A percentile compares a stretch with the other conserved stretches of the same genome.
Conservation (phyloP, 1,140 invertebrate species). For the Chrysopa pallens region DNA sequence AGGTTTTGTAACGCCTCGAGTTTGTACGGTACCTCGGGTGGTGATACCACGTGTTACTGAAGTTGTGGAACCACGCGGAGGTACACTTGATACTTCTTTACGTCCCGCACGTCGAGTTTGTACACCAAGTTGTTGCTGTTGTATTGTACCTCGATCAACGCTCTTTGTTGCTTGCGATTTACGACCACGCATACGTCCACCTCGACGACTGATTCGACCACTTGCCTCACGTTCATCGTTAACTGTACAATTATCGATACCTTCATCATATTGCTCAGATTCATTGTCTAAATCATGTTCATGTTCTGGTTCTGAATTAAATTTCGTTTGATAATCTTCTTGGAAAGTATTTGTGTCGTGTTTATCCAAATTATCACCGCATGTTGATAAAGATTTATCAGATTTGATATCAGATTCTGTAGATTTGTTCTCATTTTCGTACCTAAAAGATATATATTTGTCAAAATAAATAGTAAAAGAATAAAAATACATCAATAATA, state of each 20-base stretch:
- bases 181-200: constrained; percentile 32
- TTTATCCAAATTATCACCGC: too few species aligned
- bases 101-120: constrained; percentile 35
- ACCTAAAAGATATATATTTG: not conserved
- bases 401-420: constrained; percentile 9
- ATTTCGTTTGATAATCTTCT: too few species aligned
- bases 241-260: constrained; percentile 6
- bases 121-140: constrained; percentile 19
- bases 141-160: constrained; percentile 1
- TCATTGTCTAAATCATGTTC: constrained; percentile 7
- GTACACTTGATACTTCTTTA: constrained; percentile 23
- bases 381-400: not conserved
- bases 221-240: constrained; percentile 17
- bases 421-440: constrained; percentile 10
- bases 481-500: too few species aligned
- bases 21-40: constrained; percentile 25
- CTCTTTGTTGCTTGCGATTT: constrained; percentile 13
- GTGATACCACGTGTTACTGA: constrained; percentile 6
- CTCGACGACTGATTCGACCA: constrained; percentile 24
- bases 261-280: constrained; percentile 11
- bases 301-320: too few species aligned
- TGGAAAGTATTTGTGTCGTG: too few species aligned
- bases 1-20: constrained; percentile 27
- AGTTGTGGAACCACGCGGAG: not conserved
- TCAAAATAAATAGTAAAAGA: too few species aligned